Evolutionary conservation across 2,797 vertebrate species (phyloP), one percentile per base, ranked within the genome.

Genomic region (Dicrostonyx torquatus): DNA sequence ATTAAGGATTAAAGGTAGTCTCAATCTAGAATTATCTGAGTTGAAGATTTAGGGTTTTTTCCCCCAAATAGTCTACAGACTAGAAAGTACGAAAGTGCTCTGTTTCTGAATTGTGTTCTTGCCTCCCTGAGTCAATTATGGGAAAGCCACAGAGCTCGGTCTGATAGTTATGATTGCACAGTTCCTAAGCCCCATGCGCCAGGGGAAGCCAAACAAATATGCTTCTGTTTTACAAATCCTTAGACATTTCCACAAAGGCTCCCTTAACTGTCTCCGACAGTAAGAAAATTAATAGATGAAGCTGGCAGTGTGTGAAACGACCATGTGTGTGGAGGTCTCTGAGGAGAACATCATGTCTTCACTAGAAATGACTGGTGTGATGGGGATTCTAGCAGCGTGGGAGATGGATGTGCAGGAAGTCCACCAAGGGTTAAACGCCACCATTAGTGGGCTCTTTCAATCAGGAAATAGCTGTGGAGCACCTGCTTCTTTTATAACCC

Each of bases 241-340:
- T 53, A 93, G 95, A 95, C 2, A 8, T 91, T 95, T 94, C 96
- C 80, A 95, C 60, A 82, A 96, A 95, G 88, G 45, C 94, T 94
- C 91, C 89, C 91, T 83, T 94, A 94, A 94, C 94, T 89, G 91
- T 86, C 93, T 97, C 95, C 94, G 95, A 76, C 93, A 93, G 97
- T 78, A 86, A 90, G 94, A 91, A 94, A 97, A 97, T 96, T 95
- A 97, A 97, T 93, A 95, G 95, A 90, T 55, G 77, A 70, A 70
- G 95, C 93, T 83, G 95, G 93, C 95, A 95, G 37, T 50, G 95
- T 96, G 94, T 95, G 68, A 97, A 96, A 96, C 90, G 95, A 94
- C 84, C 26, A 48, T 90, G 91, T 76, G 87, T 95, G 55, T 58
- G 0, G 22, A 72, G 93, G 89, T 91, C 94, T 96, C 93, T 0